Evolutionary conservation across 1,140 invertebrate genomes (phyloP).

Genomic region (Drosophila teissieri): DNA sequence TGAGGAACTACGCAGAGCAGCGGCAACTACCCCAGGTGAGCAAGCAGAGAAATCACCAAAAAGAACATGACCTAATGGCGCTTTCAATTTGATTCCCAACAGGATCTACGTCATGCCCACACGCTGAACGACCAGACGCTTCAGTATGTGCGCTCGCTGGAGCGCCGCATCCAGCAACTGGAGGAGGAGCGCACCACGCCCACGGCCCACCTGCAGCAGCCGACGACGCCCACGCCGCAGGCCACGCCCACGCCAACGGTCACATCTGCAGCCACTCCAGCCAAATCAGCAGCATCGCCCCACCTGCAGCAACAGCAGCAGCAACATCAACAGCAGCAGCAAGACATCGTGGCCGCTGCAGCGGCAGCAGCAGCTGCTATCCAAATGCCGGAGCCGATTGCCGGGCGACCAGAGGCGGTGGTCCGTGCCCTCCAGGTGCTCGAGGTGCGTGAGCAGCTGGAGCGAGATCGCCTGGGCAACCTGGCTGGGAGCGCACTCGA

Average conservation of each 20-base stretch:
- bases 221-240: conserved; percentile 85
- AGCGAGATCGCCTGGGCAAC: conserved; percentile 86
- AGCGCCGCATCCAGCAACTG: conserved; percentile 92
- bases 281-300: conserved; percentile 28
- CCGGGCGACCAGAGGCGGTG: conserved; percentile 93
- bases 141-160: conserved; percentile 94
- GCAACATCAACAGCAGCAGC: conserved; percentile 50
- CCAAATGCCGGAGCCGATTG: conserved; percentile 84
- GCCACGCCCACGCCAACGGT: conserved; percentile 86
- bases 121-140: conserved; percentile 89
- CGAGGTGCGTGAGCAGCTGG: conserved; percentile 95
- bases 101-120: conserved; percentile 82
- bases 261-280: conserved; percentile 14
- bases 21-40: conserved; percentile 85
- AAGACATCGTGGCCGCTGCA: conserved; percentile 62
- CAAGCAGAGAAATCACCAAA: neutral
- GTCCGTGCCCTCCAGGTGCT: conserved; percentile 95
- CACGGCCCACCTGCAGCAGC: conserved; percentile 85
- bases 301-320: conserved; percentile 24
- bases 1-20: conserved; percentile 86
- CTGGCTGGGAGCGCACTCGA: conserved; percentile 84
- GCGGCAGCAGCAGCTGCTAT: conserved; percentile 84
- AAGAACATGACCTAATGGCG: neutral
- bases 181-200: conserved; percentile 91
- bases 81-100: conserved; percentile 1